phyloP scores from a whole-genome alignment of 2,888 invertebrate species.

The Athalia rosae region DNA sequence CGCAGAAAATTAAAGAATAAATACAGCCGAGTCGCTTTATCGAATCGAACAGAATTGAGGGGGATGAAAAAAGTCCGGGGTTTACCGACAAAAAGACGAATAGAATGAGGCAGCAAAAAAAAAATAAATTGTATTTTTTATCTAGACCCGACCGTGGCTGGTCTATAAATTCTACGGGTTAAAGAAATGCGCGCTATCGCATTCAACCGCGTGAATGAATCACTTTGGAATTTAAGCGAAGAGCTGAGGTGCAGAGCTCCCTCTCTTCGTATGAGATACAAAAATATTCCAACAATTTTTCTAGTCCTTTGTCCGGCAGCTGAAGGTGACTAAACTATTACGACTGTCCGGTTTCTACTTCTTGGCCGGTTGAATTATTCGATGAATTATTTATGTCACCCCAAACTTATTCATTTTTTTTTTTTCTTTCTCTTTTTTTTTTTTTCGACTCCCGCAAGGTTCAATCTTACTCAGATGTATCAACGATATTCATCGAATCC shows the following conservation, averaged over 20 bases:
- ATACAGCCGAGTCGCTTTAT: no score
- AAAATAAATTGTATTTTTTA: not conserved
- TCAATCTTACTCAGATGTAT: no score
- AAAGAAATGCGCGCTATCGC: slow-evolving; percentile 21
- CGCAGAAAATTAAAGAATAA: no score
- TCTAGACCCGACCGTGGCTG: not conserved
- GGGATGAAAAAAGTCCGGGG: no score
- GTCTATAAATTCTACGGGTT: slow-evolving; percentile 14
- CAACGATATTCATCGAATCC: no score
- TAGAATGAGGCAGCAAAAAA: slow-evolving; percentile 3
- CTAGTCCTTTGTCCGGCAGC: not conserved
- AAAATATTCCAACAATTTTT: slow-evolving; percentile 14
- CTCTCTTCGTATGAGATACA: slow-evolving; percentile 26
- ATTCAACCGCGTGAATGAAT: slow-evolving; percentile 29
- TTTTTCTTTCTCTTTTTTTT: no score
- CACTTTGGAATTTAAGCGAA: slow-evolving; percentile 38
- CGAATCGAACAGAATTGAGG: no score
- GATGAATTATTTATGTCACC: no score
- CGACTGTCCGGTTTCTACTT: not conserved
- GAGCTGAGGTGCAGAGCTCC: not conserved
- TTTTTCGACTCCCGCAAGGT: no score
- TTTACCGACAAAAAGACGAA: not conserved
- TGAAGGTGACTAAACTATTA: no score
- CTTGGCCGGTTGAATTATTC: not conserved
- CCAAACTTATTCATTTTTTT: no score